phyloP scores from a whole-genome alignment of 2,113 vertebrate species.

The Centropristis striata region DNA sequence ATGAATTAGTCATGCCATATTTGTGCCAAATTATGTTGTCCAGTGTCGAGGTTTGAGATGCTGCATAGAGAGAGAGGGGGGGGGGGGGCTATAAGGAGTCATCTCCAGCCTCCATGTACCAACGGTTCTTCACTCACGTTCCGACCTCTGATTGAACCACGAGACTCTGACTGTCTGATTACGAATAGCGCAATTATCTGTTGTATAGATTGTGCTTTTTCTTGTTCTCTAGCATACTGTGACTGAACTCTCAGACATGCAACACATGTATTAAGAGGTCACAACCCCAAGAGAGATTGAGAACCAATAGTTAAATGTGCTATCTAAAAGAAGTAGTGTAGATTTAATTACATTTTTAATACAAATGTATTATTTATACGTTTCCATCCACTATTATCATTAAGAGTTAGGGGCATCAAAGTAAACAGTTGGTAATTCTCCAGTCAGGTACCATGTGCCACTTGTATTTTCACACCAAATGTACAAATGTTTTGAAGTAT shows the following conservation, averaged over 20 bases:
- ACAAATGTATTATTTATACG: too few relatives aligned
- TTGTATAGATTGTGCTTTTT: background rate
- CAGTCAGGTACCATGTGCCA: too few relatives aligned
- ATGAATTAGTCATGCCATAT: conserved; percentile 45
- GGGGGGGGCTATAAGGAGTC: background rate
- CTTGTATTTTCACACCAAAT: background rate
- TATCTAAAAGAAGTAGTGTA: too few relatives aligned
- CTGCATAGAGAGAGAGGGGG: conserved; percentile 6
- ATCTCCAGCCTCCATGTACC: background rate
- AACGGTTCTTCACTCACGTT: background rate
- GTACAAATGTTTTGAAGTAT: background rate
- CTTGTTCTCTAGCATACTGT: background rate
- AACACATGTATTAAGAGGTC: too few relatives aligned
- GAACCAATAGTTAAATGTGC: too few relatives aligned
- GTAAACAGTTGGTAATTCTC: too few relatives aligned
- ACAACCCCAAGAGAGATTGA: too few relatives aligned
- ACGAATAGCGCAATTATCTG: background rate
- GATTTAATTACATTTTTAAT: too few relatives aligned
- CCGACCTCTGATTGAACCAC: background rate
- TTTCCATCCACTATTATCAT: too few relatives aligned
- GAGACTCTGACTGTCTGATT: background rate
- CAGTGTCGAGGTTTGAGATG: conserved; percentile 1
- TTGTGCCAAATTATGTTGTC: conserved; percentile 40
- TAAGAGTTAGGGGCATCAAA: too few relatives aligned
- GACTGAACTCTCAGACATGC: background rate